Base-by-base conservation (phyloP, 2,797 vertebrate genomes). In the Botia kubotai region DNA sequence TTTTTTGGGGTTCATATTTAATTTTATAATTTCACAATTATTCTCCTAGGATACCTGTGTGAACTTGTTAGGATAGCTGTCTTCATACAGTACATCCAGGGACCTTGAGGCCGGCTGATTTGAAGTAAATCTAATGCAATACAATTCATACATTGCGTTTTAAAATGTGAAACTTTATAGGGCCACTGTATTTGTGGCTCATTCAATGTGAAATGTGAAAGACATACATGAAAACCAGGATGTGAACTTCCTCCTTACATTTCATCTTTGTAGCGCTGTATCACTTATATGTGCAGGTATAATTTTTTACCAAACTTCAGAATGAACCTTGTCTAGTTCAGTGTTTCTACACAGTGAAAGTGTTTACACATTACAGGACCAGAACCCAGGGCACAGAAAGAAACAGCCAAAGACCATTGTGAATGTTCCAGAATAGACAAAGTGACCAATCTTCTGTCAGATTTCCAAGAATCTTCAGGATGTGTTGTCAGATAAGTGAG, bases 381-480 rank as follows among this genome's bases (percentile, higher is more conserved):
- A 26, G 17, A 74, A 52, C 65, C 11, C 19, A 17, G 29, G 62
- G 19, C 4, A 50, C 48, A 11, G 13, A n/a, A 74, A 17, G 53
- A 43, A 72, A 39, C 46, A 75, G 36, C 13, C 12, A 43, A 82
- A 69, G 58, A 53, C 71, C 11, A 57, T 67, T 65, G 26, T 75
- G 39, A 57, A 23, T 63, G 48, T 39, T 82, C 82, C 80, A 63
- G 83, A 90, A 88, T 87, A 88, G 85, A 87, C 83, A 87, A 81
- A 43, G 50, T 76, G 74, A 88, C 68, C 62, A 67, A 43, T 36
- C 72, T 65, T 73, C 79, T 16, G 33, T 81, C 81, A 46, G 46
- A 84, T 82, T 88, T 90, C 87, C 87, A 89, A 62, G 58, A 53
- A 77, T 16, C 81, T 46, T 86, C 77, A 86, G 87, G 87, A 89